Evolutionary conservation across 2,797 vertebrate species (phyloP), one percentile per base, ranked within the genome.

Genomic region (Takifugu rubripes): DNA sequence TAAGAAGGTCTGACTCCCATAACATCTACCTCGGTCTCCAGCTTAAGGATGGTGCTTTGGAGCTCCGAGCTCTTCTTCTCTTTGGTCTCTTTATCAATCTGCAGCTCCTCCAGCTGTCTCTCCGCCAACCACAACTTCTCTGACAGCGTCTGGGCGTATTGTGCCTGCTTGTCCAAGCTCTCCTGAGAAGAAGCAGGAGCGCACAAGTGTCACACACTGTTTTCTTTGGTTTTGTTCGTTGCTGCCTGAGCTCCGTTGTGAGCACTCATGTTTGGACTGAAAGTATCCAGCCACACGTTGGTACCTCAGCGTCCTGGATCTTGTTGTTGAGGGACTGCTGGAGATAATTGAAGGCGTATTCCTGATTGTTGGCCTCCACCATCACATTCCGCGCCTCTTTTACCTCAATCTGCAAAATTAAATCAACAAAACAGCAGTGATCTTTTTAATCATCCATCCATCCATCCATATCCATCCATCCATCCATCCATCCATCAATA

Each of bases 281-380:
- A 29, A 29, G 3, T 33, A 10, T 33, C 31, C 31, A 7, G 3
- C 7, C 10, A 10, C 31, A 33, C 21, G 21, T 1, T 21, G 21
- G 1, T 68, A 92, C 92, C 87, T 93, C 91, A 15, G 90, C 78
- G 0, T 92, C 92, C 40, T 90, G 73, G 61, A 93, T 88, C 70
- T 78, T 84, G 82, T 90, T 92, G 58, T 92, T 86, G 45, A 93
- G 89, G 0, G 90, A 82, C 77, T 93, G 91, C 65, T 93, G 86
- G 4, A 93, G 87, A 61, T 82, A 91, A 70, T 77, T 90, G 70
- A 93, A 93, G 74, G 92, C 92, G 3, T 92, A 93, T 66, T 92
- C 92, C 74, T 93, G 92, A 48, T 74, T 90, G 82, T 92, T 92
- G 71, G 91, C 91, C 64, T 93, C 92, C 61, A 92, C 79, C 91